Conservation (phyloP, 1,140 invertebrate species). For the Drosophila prosaltans region DNA sequence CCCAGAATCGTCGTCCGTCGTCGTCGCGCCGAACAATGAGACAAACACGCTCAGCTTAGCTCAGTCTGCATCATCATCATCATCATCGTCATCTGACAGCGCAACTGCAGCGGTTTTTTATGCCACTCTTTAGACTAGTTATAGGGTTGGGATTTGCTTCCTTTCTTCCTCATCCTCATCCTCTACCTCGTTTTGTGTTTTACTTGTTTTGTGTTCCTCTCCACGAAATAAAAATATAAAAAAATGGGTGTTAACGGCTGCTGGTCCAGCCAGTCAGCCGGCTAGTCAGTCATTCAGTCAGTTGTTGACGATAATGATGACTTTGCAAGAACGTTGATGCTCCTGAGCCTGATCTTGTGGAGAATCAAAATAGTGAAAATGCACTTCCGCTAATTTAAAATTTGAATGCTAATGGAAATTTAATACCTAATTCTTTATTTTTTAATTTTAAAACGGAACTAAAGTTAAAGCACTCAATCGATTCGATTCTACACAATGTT, state of each 20-base stretch:
- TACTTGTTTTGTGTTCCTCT: neutral
- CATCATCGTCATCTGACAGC: constrained; percentile 40
- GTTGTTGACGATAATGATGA: constrained; percentile 50
- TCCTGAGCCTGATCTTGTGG: constrained; percentile 37
- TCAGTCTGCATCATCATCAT: constrained; percentile 39
- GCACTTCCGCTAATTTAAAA: constrained; percentile 44
- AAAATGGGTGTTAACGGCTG: constrained; percentile 63
- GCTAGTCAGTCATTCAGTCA: constrained; percentile 4
- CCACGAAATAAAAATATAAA: constrained; percentile 5
- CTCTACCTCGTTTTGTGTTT: neutral
- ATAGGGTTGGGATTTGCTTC: constrained; percentile 66
- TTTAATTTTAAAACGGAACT: constrained; percentile 19
- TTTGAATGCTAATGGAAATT: constrained; percentile 24
- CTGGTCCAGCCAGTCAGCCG: constrained; percentile 25
- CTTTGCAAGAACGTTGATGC: constrained; percentile 34
- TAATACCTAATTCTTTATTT: constrained; percentile 30
- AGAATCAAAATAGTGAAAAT: constrained; percentile 60
- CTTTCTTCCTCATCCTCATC: neutral
- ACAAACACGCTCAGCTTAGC: constrained; percentile 35
- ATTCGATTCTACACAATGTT: constrained; percentile 1
- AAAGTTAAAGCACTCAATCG: constrained; percentile 5
- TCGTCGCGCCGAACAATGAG: constrained; percentile 56
- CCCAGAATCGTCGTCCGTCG: constrained; percentile 48
- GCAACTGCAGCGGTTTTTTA: constrained; percentile 61
- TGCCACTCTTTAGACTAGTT: constrained; percentile 24